Base-by-base conservation (phyloP, 2,113 vertebrate species). In the Phaethon lepturus region DNA sequence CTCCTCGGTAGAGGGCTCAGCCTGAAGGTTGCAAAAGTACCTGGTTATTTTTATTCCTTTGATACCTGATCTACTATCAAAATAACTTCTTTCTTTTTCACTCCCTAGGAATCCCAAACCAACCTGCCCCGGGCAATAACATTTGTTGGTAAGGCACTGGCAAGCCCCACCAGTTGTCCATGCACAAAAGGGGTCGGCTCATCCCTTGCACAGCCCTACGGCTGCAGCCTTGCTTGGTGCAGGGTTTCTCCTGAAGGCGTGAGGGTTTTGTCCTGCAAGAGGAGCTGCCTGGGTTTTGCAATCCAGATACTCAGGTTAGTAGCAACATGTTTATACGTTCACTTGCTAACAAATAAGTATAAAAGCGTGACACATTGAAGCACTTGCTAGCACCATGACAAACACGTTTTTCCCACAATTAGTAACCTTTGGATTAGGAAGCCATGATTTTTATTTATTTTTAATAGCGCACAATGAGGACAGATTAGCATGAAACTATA, bases 1-100 rank as follows among this genome's bases (percentile, higher is more conserved):
- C 67, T 60, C 58, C 47, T 14, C 0, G 7, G 62, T 19, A 42
- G 19, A 88, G 68, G 72, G 64, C 91, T 93, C 76, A 87, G 89
- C 64, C 80, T 53, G 24, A n/a, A 72, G 75, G 14, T 63, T 94
- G 40, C 52, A 90, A 87, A 96, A 91, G 77, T 78, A 75, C 77
- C 80, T 82, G 49, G 38, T 84, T 93, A 64, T 91, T 95, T 95
- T 89, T 62, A 88, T 88, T 75, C 77, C 58, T 96, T 81, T 97
- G 95, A 93, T 94, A 93, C 66, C 59, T 72, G 77, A 94, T 75
- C 77, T 77, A 19, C 58, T 85, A 31, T 45, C 69, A 68, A 49
- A 94, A 71, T 38, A 72, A 50, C 52, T 26, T 50, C 3, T 60
- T 88, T 83, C 25, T 80, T 60, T 49, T 81, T 89, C 25, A 24